Conservation (phyloP, 2,797 vertebrate species). For the Acanthurus leucopareius region DNA sequence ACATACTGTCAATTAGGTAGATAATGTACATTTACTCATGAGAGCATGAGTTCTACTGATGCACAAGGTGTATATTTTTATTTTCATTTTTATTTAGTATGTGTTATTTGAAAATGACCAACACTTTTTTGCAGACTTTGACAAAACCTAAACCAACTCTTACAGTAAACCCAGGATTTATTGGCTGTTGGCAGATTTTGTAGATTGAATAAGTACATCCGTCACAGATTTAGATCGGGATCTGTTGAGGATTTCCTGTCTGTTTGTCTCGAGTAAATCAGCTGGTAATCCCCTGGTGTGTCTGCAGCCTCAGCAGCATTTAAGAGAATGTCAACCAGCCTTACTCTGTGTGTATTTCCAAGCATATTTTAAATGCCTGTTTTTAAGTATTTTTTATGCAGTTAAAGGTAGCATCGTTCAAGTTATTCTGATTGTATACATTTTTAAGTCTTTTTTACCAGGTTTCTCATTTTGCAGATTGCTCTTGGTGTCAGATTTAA, state of each 20-base stretch:
- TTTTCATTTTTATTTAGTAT: not conserved
- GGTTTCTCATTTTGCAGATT: not conserved
- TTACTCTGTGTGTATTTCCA: not conserved
- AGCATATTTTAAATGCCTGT: not conserved
- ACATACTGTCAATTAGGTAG: not conserved
- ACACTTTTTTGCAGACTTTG: not conserved
- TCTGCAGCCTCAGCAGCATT: not conserved
- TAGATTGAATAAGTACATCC: not conserved
- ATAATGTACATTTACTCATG: not conserved
- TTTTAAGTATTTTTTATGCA: not conserved
- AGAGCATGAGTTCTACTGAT: not conserved
- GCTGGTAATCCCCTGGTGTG: slow-evolving; percentile 22
- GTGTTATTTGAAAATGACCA: not conserved
- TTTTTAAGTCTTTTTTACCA: not conserved
- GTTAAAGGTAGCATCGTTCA: not conserved
- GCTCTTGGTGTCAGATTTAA: slow-evolving; percentile 16
- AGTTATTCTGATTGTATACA: not conserved
- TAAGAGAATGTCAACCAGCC: not conserved
- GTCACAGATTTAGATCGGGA: slow-evolving; percentile 6
- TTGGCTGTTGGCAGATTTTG: not conserved
- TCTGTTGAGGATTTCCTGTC: slow-evolving; percentile 12
- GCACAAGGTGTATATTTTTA: not conserved
- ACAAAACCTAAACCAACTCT: not conserved
- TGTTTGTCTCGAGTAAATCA: slow-evolving; percentile 12
- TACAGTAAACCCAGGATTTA: not conserved